Conservation (phyloP, 1,140 invertebrate species). For the Lordiphosa collinella region DNA sequence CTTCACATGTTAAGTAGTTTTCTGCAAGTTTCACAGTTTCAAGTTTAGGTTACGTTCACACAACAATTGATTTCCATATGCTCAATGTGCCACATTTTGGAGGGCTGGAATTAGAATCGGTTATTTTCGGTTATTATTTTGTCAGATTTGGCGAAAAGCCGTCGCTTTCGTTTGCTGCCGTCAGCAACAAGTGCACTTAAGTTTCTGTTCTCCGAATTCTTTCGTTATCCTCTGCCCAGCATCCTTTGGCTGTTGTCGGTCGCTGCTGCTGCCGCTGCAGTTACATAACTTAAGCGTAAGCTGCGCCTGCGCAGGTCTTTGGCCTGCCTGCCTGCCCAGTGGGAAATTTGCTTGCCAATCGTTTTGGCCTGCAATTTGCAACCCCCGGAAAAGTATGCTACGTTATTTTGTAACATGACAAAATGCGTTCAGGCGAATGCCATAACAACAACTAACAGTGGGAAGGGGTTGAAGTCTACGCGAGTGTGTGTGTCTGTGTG, state of each 20-base stretch:
- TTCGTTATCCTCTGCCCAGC: conserved; percentile 25
- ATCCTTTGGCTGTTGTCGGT: conserved; percentile 14
- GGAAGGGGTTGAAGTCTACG: neutral
- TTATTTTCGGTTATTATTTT: conserved; percentile 2
- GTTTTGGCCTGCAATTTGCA: conserved; percentile 59
- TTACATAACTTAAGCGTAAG: conserved; percentile 51
- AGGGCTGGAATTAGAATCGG: neutral
- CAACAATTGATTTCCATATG: conserved; percentile 49
- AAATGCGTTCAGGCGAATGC: conserved; percentile 61
- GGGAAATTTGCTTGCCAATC: conserved; percentile 63
- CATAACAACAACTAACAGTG: conserved; percentile 51
- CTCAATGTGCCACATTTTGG: conserved; percentile 56
- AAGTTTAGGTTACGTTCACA: conserved; percentile 52
- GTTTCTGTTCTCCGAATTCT: conserved; percentile 44
- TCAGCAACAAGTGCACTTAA: conserved; percentile 71
- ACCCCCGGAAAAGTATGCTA: conserved; percentile 75
- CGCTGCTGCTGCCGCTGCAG: conserved; percentile 20
- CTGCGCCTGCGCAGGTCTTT: conserved; percentile 60
- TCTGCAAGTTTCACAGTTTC: too few relatives aligned
- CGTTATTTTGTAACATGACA: conserved; percentile 57
- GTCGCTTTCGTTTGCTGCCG: conserved; percentile 35
- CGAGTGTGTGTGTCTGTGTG: neutral
- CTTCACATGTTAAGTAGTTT: conserved; percentile 20
- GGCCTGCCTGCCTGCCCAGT: conserved; percentile 26
- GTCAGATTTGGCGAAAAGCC: neutral